Percentiles rank a stretch among this genome's conserved stretches.
Evolutionary conservation across 2,888 invertebrate genomes (phyloP).

Genomic region (Agrotis puta): DNA sequence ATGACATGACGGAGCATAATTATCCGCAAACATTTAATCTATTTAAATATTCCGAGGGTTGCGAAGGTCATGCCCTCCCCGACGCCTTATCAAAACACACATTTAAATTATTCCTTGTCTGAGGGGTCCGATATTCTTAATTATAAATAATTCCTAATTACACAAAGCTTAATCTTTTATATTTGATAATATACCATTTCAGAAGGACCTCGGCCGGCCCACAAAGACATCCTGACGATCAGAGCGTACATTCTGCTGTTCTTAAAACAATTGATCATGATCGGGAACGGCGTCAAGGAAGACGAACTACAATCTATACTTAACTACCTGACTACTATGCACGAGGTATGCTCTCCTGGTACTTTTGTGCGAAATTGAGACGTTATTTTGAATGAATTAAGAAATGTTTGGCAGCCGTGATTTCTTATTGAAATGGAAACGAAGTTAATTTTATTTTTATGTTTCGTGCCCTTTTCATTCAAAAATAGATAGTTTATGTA

Average conservation of each 20-base stretch:
- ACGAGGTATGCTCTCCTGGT: constrained; percentile 93
- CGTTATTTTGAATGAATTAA: not conserved
- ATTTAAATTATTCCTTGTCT: constrained; percentile 15
- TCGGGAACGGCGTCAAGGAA: constrained; percentile 99
- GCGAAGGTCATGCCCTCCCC: constrained; percentile 8
- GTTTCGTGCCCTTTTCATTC: not conserved
- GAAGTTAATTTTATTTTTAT: not conserved
- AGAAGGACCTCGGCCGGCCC: constrained; percentile 98
- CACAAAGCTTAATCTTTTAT: not conserved
- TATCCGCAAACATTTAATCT: constrained; percentile 55
- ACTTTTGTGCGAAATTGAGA: constrained; percentile 23
- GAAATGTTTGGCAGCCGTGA: too few relatives aligned
- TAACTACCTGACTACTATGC: constrained; percentile 99
- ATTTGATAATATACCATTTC: constrained; percentile 67
- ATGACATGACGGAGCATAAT: constrained; percentile 50
- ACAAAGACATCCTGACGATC: constrained; percentile 98
- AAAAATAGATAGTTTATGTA: not conserved
- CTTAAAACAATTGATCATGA: constrained; percentile 98
- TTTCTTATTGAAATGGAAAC: not conserved
- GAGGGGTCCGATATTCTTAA: not conserved
- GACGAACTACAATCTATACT: constrained; percentile 99
- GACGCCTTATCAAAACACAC: not conserved
- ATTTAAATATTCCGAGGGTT: constrained; percentile 44
- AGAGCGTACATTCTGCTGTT: constrained; percentile 98
- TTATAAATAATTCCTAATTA: not conserved